phyloP scores from a whole-genome alignment of 2,113 vertebrate species.

The Urocitellus parryii region DNA sequence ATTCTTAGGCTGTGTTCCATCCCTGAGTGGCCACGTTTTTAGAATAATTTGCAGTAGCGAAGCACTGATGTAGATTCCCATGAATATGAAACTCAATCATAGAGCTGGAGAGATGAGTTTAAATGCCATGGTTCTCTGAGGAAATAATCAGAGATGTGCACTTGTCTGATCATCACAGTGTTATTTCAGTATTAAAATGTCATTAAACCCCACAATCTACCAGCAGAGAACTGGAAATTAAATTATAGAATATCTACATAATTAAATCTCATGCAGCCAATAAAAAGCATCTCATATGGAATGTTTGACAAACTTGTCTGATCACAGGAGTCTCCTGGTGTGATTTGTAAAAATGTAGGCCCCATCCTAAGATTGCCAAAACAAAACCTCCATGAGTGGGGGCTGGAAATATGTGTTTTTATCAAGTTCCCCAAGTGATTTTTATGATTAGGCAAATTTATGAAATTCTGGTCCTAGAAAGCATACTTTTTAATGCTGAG shows the following conservation, averaged over 20 bases:
- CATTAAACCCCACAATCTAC: constrained; percentile 66
- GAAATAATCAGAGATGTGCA: constrained; percentile 65
- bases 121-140: constrained; percentile 48
- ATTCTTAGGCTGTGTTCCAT: neutral
- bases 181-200: constrained; percentile 71
- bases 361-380: neutral
- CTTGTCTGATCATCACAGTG: constrained; percentile 55
- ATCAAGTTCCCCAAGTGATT: neutral
- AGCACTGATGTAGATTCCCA: neutral
- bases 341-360: constrained; percentile 13
- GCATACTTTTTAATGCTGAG: neutral
- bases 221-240: constrained; percentile 66
- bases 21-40: neutral
- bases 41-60: constrained; percentile 8
- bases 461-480: constrained; percentile 1
- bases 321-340: neutral
- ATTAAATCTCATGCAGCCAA: constrained; percentile 68
- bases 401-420: neutral
- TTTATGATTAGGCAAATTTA: constrained; percentile 39
- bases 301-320: constrained; percentile 61
- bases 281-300: constrained; percentile 45
- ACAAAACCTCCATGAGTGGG: neutral
- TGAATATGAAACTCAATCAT: constrained; percentile 2
- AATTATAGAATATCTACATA: constrained; percentile 70
- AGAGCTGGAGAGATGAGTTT: constrained; percentile 29